Conservation (phyloP, 2,797 vertebrate genomes). For the Dallia pectoralis region DNA sequence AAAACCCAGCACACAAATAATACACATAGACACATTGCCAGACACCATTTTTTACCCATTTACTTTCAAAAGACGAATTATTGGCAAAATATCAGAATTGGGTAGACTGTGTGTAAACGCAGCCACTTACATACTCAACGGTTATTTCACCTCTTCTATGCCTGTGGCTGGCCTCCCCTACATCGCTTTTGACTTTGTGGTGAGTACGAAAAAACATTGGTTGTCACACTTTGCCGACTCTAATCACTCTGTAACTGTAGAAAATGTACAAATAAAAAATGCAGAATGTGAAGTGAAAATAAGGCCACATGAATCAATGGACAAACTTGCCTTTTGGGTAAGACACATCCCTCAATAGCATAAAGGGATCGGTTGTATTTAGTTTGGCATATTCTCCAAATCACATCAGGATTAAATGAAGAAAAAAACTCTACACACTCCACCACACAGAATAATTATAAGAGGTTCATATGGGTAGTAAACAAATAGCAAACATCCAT, state of each 20-base stretch:
- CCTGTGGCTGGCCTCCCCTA: too few species aligned
- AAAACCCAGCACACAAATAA: not conserved
- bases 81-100: not conserved
- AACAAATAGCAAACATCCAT: not conserved
- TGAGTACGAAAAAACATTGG: too few species aligned
- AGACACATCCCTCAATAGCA: not conserved
- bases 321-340: not conserved
- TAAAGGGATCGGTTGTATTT: not conserved
- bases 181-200: too few species aligned
- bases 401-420: not conserved
- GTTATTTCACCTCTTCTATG: not conserved
- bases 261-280: not conserved
- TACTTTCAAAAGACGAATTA: not conserved
- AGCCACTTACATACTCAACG: not conserved
- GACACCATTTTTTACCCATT: not conserved
- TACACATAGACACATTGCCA: not conserved
- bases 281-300: too few species aligned
- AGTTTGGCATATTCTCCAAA: not conserved
- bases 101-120: not conserved
- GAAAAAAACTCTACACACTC: not conserved
- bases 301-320: too few species aligned
- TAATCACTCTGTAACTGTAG: too few species aligned
- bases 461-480: not conserved
- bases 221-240: too few species aligned
- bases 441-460: not conserved